Base-by-base conservation (phyloP, 2,888 invertebrate genomes). In the Torymus aiolomorphi region DNA sequence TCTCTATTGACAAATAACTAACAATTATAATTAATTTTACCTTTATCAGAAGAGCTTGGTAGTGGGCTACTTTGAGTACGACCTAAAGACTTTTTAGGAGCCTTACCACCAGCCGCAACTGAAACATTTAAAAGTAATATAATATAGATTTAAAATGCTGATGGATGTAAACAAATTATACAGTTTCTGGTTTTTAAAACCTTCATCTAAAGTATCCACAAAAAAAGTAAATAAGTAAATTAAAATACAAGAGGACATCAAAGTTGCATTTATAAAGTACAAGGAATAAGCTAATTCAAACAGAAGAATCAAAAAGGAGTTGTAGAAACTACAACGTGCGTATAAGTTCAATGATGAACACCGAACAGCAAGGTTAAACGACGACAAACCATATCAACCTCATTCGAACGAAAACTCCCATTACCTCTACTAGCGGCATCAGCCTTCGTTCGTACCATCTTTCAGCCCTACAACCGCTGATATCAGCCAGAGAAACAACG, bases 21-120 rank as follows among this genome's bases (percentile, higher is more conserved):
- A 31, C 4, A 31, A 31, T n/a, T n/a, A 4, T 24, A 72, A 59
- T 12, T 12, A 42, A 56, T 56, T 56, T 69, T 65, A 81, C 80
- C 24, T 69, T 69, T 82, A 18, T 76, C 80, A 16, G 72, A 24
- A 18, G 69, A 20, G 71, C 69, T 52, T 16, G 73, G 49, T 18
- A 67, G 69, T 52, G 61, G 24, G 51, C 24, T 74, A 16, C 67
- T 18, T 0, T n/a, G 24, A 56, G 11, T 3, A 57, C 54, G 51
- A 16, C 18, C 76, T 12, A 42, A 12, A 42, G 59, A 14, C 51
- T 80, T 82, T 10, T 80, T 82, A 2, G 82, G 82, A 31, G 80
- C 80, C 54, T 82, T 82, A 12, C 78, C 73, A 54, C 82, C 82
- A 80, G 82, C 80, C 73, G 82, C 82, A 67, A 82, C 82, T 82